Evolutionary conservation across 2,797 vertebrate genomes (phyloP), one percentile per base, ranked within the genome.

Genomic region (Eidolon dupreanum): DNA sequence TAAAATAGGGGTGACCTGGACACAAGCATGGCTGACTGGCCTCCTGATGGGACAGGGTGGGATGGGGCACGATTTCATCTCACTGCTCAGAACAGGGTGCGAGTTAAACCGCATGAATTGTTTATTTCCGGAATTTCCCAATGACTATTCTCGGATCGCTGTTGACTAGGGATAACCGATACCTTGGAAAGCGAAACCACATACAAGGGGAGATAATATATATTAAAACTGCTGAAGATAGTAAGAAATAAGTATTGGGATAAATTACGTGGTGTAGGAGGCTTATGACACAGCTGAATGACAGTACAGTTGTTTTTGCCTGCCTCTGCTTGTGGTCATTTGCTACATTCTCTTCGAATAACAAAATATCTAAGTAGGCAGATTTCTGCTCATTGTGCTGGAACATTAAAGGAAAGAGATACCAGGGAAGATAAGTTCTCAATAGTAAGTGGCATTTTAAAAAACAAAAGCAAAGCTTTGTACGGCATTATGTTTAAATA

Each of bases 221-320:
- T 3, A 6, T 17, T 12, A 41, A 73, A 26, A 4, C 1, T 0
- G 5, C 4, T 38, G 22, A 79, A 13, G 26, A n/a, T 4, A 4
- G 2, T 6, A 57, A 59, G 43, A 26, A 11, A 6, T 1, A 13
- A 6, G 22, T 6, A 0, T 1, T 1, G 0, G n/a, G 10, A 2
- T 1, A 36, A 73, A 22, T 3, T 0, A 2, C 2, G 8, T 3
- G 0, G 38, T 0, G 24, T 0, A 2, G 57, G 38, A 20, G 6
- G 10, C 16, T 24, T 4, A 3, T 8, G 1, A 0, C 20, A 0
- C 1, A 26, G 49, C 0, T 2, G 4, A 28, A 51, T 12, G 55
- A 49, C 7, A 4, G 20, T 1, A 3, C 3, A 5, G 38, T 6
- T 26, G 12, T 13, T 71, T n/a, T 31, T 11, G 36, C 74, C 31